phyloP scores from a whole-genome alignment of 2,113 vertebrate species.

The Carassius carassius region DNA sequence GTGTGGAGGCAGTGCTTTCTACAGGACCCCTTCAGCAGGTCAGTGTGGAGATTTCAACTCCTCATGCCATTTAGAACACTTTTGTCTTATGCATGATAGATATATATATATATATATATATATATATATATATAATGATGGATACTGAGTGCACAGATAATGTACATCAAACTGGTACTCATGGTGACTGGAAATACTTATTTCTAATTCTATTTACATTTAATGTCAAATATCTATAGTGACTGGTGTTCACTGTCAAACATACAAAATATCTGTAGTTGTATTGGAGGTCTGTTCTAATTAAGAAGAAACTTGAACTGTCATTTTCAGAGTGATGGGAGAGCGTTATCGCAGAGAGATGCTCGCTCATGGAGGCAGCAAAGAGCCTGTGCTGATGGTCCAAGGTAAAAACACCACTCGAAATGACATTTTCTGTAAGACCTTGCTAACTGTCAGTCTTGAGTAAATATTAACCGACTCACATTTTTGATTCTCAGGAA shows the following conservation, averaged over 20 bases:
- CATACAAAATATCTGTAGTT: background rate
- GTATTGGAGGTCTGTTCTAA: background rate
- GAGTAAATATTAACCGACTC: background rate
- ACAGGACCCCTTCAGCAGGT: slow-evolving; percentile 91
- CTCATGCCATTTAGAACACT: background rate
- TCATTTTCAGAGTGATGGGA: slow-evolving; percentile 82
- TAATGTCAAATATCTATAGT: background rate
- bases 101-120: no score
- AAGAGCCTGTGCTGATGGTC: slow-evolving; percentile 91
- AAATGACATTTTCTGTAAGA: background rate
- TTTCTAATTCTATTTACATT: background rate
- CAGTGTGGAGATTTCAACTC: background rate
- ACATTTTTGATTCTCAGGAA: slow-evolving; percentile 28
- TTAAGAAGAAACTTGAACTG: background rate
- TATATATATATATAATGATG: no score
- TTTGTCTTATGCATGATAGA: background rate
- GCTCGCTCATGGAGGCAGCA: slow-evolving; percentile 91
- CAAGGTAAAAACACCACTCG: slow-evolving; percentile 79
- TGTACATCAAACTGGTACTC: no score
- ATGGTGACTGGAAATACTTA: no score
- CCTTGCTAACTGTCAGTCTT: background rate
- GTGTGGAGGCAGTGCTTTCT: slow-evolving; percentile 94
- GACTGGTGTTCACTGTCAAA: background rate
- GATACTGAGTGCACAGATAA: background rate
- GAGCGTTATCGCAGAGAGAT: slow-evolving; percentile 93